Conservation (phyloP, 2,113 vertebrate genomes). For the Oncorhynchus kisutch region DNA sequence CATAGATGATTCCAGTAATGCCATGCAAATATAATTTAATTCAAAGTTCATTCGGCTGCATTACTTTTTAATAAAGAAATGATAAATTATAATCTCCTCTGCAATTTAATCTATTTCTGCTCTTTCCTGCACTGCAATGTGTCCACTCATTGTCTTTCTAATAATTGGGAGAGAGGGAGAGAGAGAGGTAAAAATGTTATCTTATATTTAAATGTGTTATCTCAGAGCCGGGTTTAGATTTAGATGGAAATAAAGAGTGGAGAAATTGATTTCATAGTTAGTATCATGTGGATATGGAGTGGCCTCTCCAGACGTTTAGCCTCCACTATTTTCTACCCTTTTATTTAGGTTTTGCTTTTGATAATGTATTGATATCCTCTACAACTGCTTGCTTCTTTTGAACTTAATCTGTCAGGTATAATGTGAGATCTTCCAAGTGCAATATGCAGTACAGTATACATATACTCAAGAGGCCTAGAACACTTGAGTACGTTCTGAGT, state of each 20-base stretch:
- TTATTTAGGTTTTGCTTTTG: conserved; percentile 69
- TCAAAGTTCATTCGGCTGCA: conserved; percentile 78
- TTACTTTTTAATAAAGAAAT: conserved; percentile 82
- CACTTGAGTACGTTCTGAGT: not conserved
- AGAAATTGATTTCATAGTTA: conserved; percentile 72
- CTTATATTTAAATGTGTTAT: conserved; percentile 49
- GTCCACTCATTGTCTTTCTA: conserved; percentile 58
- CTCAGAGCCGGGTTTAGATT: conserved; percentile 47
- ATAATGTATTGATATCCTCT: conserved; percentile 63
- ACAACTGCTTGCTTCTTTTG: not conserved
- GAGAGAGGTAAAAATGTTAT: conserved; percentile 33
- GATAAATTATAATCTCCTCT: conserved; percentile 74
- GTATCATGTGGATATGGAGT: conserved; percentile 58
- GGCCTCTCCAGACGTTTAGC: conserved; percentile 58
- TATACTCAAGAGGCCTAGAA: too few relatives aligned
- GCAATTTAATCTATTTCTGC: conserved; percentile 69
- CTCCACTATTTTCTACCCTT: conserved; percentile 63
- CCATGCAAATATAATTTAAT: conserved; percentile 80
- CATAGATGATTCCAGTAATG: conserved; percentile 77
- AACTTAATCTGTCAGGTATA: not conserved
- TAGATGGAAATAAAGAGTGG: conserved; percentile 63
- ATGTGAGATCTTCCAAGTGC: not conserved
- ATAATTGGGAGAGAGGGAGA: conserved; percentile 46
- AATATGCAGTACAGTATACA: not conserved
- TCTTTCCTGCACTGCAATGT: conserved; percentile 61